Base-by-base conservation (phyloP, 2,888 invertebrate genomes). In the Ormyrus pomaceus region DNA sequence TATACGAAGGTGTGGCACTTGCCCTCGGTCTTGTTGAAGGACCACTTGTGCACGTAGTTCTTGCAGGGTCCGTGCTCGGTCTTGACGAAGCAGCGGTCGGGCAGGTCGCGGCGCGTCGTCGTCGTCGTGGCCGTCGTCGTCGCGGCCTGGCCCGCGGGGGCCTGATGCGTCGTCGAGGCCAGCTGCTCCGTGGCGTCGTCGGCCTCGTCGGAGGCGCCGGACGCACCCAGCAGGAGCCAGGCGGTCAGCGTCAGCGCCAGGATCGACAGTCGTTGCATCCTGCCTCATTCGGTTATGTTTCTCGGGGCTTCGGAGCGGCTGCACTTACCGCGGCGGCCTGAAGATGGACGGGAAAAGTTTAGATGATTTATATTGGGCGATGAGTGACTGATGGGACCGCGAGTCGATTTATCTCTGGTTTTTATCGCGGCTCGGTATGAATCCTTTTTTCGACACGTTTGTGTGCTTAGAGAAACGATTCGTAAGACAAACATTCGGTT, bases 1-100 rank as follows among this genome's bases (percentile, higher is more conserved):
- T 94, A 95, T 19, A 93, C 91, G 86, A 95, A 95, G 83, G 92
- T 93, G 79, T 91, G 91, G 88, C 95, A 95, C 62, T 92, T 90
- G 56, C 88, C 89, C 64, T 88, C 87, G 50, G 89, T 92, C 82
- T 92, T 92, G 86, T 93, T 93, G 89, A 92, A 94, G 34, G 93
- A 93, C 95, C 95, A 95, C 90, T 94, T 95, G 88, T 94, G 93
- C 58, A 94, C 92, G 86, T 93, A 93, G 84, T 93, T 92, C 85
- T 93, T 94, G 89, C 94, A 95, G 9, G 92, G 93, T 0, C 94
- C 94, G 45, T 89, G 87, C 45, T 92, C 92, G 6, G 91, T 89
- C 69, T 89, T 91, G 1, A 92, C 92, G 59, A 92, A 90, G 84
- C 93, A 93, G 62, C 91, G 90, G 82, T 91, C 91, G 10, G 88